These are phyloP conservation scores for Pipra filicauda DNA, from an alignment of 2,113 vertebrate species.

Conservation along the genomic window DNA sequence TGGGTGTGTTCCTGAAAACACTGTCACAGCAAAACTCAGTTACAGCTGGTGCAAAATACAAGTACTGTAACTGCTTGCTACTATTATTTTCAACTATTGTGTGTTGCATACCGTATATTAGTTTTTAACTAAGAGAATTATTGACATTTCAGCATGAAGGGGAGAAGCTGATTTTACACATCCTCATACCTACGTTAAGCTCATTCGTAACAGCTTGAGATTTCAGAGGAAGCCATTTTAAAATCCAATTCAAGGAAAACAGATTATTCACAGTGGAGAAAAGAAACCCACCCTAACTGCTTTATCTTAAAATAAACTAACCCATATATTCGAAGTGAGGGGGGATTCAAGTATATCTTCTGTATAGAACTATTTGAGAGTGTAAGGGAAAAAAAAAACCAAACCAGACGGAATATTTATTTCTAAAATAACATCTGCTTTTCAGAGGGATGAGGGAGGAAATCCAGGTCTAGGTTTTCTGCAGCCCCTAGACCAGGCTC, in stretches of 20 bases:
- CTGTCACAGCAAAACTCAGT: not conserved
- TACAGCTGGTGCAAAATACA: not conserved
- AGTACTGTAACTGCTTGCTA: not conserved
- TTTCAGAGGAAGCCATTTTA: slow-evolving; percentile 64
- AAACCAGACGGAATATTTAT: not conserved
- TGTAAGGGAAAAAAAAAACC: not conserved
- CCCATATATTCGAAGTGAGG: not conserved
- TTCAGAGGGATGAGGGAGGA: not conserved
- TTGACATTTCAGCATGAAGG: not conserved
- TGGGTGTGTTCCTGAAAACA: not conserved
- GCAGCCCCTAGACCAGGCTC: not conserved
- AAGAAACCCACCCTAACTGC: not conserved
- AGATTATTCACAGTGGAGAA: not conserved
- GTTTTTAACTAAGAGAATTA: not conserved
- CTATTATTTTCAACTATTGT: not conserved
- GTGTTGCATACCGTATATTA: fast-evolving
- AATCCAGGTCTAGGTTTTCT: not conserved
- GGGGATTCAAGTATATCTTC: not conserved
- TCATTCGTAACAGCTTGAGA: not conserved
- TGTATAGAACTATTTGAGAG: not conserved
- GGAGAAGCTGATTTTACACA: not conserved
- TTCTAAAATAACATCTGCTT: not conserved
- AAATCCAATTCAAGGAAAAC: slow-evolving; percentile 24
- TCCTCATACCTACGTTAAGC: not conserved
- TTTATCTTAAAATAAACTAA: not conserved